Conservation (phyloP, 2,113 vertebrate species). For the Mesitornis unicolor region DNA sequence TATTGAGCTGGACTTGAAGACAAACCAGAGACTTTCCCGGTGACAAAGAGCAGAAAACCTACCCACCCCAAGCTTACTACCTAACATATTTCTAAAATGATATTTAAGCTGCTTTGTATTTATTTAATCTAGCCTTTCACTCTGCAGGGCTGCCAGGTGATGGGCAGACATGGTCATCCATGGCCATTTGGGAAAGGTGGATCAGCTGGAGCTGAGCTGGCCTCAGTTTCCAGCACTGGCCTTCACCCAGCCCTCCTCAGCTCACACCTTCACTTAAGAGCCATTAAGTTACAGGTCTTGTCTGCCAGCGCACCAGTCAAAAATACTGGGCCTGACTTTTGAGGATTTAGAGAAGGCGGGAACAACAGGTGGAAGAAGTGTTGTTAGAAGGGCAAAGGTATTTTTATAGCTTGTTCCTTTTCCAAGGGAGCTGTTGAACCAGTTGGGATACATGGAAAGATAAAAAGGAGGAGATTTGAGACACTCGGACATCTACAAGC, state of each 20-base stretch:
- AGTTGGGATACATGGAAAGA: fast-evolving
- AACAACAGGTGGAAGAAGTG: not conserved
- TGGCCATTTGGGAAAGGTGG: not conserved
- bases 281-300: not conserved
- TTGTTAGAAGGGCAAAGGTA: not conserved
- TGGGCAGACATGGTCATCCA: not conserved
- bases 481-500: not conserved
- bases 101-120: not conserved
- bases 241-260: not conserved
- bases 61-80: not conserved
- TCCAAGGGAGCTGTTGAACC: not conserved
- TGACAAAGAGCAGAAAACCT: not conserved
- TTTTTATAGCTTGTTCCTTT: not conserved
- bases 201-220: not conserved
- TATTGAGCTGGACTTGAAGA: not conserved
- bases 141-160: not conserved
- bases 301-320: not conserved
- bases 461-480: not conserved
- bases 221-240: not conserved
- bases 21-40: not conserved
- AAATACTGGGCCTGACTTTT: not conserved
- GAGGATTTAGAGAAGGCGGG: conserved; percentile 23
- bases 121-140: not conserved
- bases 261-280: conserved; percentile 35
- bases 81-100: not conserved